Conservation (phyloP, 2,797 vertebrate species). For the Phalanger gymnotis region DNA sequence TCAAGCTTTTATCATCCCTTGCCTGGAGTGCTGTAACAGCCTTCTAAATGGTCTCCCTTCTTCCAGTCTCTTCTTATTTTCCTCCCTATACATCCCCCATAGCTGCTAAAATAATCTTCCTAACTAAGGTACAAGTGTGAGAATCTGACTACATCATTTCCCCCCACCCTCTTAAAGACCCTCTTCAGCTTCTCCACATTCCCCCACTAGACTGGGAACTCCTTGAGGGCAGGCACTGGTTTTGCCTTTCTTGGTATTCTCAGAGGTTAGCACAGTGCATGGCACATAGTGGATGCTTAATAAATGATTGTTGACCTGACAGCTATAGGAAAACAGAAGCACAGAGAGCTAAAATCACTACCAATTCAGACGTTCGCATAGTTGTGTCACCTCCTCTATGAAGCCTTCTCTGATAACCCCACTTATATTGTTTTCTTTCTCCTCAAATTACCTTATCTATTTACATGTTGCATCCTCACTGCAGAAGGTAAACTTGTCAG, state of each 20-base stretch:
- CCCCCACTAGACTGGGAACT: background rate
- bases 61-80: background rate
- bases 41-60: background rate
- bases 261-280: background rate
- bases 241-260: background rate
- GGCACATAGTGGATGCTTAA: background rate
- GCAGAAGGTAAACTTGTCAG: background rate
- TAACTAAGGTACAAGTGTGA: background rate
- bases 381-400: background rate
- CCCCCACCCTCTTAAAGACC: background rate
- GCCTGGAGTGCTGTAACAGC: background rate
- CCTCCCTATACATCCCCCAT: background rate
- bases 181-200: background rate
- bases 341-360: background rate
- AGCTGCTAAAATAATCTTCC: background rate
- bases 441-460: background rate
- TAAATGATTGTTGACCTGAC: background rate
- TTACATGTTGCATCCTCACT: background rate
- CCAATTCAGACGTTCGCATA: background rate
- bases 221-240: background rate
- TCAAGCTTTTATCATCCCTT: background rate
- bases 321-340: background rate
- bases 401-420: background rate
- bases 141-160: background rate
- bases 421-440: background rate